Evolutionary conservation across 2,113 vertebrate genomes (phyloP), one percentile per base, ranked within the genome.

Genomic region (Podarcis cretensis): DNA sequence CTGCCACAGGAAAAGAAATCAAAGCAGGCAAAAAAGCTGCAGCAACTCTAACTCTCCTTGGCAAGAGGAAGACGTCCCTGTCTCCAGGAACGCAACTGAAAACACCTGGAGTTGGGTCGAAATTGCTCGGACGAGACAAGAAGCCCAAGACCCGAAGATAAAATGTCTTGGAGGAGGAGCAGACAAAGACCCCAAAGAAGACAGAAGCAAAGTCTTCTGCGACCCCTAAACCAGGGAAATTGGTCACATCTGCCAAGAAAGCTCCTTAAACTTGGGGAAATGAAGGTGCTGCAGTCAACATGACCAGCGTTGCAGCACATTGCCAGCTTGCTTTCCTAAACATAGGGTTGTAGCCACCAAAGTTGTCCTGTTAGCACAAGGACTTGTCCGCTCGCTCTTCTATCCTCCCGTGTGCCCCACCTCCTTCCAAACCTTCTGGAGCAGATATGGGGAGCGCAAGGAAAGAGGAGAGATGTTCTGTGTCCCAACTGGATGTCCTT

Each of bases 161-260:
- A 90, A 65, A 32, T 40, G 12, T 85, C 73, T 93, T 92, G 85
- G 95, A 85, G 83, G 96, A 95, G 90, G 92, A 92, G 10, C 25
- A 37, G 1, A 94, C 93, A 89, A 96, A 96, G 89, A 94, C 91
- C 78, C 94, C 89, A 16, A 94, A 87, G 86, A 97, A 96, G 37
- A 91, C 93, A 69, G 93, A 84, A 86, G 83, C 92, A 3, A 96
- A 94, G 85, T 93, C 94, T 86, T 94, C 95, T 37, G 71, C 83
- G 21, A 83, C 83, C 48, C 54, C 88, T 2, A 96, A 94, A 85
- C 86, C 87, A 90, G 89, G 14, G 1, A 96, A 89, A 83, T 90
- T 88, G 2, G 2, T 74, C 30, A 90, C 89, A 69, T 94, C 96
- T 54, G 87, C 89, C 40, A 91, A 84, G 94, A 95, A 90, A 43